Evolutionary conservation across 2,797 vertebrate species (phyloP).

Genomic region (Ctenopoma kingsleyae): DNA sequence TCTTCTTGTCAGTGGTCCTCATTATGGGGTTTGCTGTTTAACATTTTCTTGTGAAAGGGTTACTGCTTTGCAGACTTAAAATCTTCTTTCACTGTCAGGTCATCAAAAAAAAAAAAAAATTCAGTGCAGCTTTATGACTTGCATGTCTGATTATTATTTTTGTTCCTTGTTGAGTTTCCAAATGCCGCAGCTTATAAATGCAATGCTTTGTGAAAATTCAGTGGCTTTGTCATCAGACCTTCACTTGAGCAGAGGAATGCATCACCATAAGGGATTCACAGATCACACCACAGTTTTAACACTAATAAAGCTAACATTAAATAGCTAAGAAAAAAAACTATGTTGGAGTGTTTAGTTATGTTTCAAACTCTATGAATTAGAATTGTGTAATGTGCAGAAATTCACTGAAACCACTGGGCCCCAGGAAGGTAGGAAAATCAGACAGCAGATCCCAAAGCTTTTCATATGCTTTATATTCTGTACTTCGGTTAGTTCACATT

Average conservation of each 20-base stretch:
- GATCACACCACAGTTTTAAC: constrained; percentile 2
- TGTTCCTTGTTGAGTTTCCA: constrained; percentile 9
- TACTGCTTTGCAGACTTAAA: background rate
- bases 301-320: constrained; percentile 6
- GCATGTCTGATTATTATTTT: constrained; percentile 16
- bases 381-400: background rate
- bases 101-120: background rate
- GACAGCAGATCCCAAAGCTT: no score
- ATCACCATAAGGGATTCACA: constrained; percentile 11
- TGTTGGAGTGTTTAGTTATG: background rate
- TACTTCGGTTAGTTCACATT: no score
- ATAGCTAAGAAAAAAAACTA: background rate
- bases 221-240: constrained; percentile 6
- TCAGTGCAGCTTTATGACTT: no score
- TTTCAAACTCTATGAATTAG: background rate
- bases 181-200: constrained; percentile 12
- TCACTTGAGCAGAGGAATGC: constrained; percentile 17
- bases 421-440: background rate
- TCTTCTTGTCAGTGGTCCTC: background rate
- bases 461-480: no score
- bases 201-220: constrained; percentile 9
- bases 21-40: background rate
- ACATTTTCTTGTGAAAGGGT: constrained; percentile 10
- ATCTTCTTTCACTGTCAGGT: background rate
- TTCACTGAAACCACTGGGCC: background rate